Conservation (phyloP, 2,113 vertebrate species). For the Struthio camelus region DNA sequence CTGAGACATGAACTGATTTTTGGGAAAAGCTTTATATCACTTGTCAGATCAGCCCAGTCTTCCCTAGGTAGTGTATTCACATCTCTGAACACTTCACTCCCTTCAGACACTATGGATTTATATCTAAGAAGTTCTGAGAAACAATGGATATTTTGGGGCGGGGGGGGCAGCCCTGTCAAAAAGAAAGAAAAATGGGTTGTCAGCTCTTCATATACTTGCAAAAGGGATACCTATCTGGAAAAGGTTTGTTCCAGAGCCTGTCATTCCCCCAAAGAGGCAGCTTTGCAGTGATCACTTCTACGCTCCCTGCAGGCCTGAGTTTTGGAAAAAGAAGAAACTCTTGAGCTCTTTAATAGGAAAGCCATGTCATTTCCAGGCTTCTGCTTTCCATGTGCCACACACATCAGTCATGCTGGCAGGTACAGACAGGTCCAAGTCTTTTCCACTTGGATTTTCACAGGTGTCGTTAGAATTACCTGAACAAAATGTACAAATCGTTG, state of each 20-base stretch:
- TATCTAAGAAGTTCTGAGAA: background rate
- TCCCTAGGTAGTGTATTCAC: background rate
- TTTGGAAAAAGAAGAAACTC: background rate
- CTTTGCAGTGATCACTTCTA: background rate
- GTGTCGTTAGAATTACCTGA: accelerated
- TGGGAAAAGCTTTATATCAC: background rate
- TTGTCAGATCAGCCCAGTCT: background rate
- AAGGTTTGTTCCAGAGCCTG: background rate
- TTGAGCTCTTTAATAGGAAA: background rate
- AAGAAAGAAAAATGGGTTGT: background rate
- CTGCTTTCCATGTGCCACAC: background rate
- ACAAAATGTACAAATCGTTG: accelerated
- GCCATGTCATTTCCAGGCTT: background rate
- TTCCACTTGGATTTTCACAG: background rate
- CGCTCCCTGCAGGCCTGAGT: background rate
- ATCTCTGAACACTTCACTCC: background rate
- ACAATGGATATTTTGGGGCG: background rate
- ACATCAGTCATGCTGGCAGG: accelerated
- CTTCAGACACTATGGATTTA: background rate
- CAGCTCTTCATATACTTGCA: background rate
- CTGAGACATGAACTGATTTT: background rate
- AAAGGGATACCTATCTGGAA: accelerated
- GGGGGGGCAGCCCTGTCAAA: background rate
- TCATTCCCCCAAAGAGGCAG: background rate
- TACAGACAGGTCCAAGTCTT: background rate